Base-by-base conservation (phyloP, 2,797 vertebrate genomes). In the Eleutherodactylus coqui region DNA sequence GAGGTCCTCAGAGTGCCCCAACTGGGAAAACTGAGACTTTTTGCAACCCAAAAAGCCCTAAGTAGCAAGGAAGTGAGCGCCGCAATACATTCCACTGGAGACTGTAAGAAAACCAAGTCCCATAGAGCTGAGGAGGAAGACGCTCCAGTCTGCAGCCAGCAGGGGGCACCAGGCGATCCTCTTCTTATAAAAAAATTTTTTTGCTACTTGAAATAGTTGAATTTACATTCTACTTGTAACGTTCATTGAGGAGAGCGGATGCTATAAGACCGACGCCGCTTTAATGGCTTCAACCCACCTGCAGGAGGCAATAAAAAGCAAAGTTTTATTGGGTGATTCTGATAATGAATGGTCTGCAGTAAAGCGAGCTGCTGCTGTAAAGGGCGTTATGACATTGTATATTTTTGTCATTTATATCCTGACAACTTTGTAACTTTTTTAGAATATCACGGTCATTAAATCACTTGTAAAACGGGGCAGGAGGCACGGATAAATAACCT, bases 251-350 rank as follows among this genome's bases (percentile, higher is more conserved):
- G 64, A 32, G 88, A 88, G 87, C 88, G 87, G 89, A 87, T 94
- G 94, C 96, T 99, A 99, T 95, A 99, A 95, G 91, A 98, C 93
- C 5, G 97, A 97, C 79, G 98, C 98, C 88, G 97, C 96, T 91
- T 98, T 96, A 96, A 99, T 99, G 91, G 97, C 97, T 89, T 96
- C 93, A 82, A 96, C 96, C 98, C 98, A 99, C 91, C 98, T 99
- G 92, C 45, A 82, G 83, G 89, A 91, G 69, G 58, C 69, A 41
- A 84, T 78, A 58, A n/a, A 79, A 19, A 85, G 24, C 85, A 86
- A 62, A 24, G 85, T 27, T 41, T 82, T 82, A 72, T 73, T 27
- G 14, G 69, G 36, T 21, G 8, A 55, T 55, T 55, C 24, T 24
- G 29, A 43, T 41, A 24, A 32, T 11, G 11, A 72, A 51, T 4